Percentiles rank a stretch among this genome's conserved stretches.
Conservation (phyloP, 2,888 invertebrate genomes). For the Drosophila mimetica region DNA sequence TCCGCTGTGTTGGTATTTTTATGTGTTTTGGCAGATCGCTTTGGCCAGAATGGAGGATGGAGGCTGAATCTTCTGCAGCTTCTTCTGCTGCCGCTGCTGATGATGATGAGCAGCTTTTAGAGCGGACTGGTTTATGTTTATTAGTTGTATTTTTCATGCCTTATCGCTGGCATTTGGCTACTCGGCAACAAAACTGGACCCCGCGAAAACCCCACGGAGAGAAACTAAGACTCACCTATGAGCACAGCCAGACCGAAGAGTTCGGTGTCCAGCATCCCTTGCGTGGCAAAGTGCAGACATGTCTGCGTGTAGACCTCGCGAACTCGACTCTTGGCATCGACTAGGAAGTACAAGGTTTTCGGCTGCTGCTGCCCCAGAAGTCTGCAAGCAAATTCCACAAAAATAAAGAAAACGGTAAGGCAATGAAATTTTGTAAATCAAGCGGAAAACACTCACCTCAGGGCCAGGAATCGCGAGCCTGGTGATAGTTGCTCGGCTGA, state of each 20-base stretch:
- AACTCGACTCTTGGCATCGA: slow-evolving; percentile 92
- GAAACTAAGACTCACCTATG: slow-evolving; percentile 87
- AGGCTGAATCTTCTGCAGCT: slow-evolving; percentile 25
- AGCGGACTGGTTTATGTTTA: slow-evolving; percentile 79
- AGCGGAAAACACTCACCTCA: slow-evolving; percentile 81
- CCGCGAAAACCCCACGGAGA: no score
- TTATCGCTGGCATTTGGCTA: slow-evolving; percentile 63
- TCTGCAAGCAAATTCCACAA: slow-evolving; percentile 63
- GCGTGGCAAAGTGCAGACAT: slow-evolving; percentile 91
- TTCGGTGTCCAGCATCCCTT: slow-evolving; percentile 92
- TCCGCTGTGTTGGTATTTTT: slow-evolving; percentile 65
- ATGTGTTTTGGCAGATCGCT: slow-evolving; percentile 68
- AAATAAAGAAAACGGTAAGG: no score
- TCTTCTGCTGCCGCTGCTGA: slow-evolving; percentile 45
- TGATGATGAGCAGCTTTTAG: slow-evolving; percentile 79
- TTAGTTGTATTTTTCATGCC: slow-evolving; percentile 78
- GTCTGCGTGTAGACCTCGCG: slow-evolving; percentile 93
- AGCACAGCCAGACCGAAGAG: slow-evolving; percentile 92
- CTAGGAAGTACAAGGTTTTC: slow-evolving; percentile 85
- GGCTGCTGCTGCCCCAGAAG: slow-evolving; percentile 85
- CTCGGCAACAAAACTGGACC: slow-evolving; percentile 17
- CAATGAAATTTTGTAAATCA: neutral
- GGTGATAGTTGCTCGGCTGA: slow-evolving; percentile 86
- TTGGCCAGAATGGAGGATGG: slow-evolving; percentile 42
- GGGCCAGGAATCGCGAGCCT: slow-evolving; percentile 87